phyloP scores from a whole-genome alignment of 2,797 vertebrate species.

The Harpagifer antarcticus region DNA sequence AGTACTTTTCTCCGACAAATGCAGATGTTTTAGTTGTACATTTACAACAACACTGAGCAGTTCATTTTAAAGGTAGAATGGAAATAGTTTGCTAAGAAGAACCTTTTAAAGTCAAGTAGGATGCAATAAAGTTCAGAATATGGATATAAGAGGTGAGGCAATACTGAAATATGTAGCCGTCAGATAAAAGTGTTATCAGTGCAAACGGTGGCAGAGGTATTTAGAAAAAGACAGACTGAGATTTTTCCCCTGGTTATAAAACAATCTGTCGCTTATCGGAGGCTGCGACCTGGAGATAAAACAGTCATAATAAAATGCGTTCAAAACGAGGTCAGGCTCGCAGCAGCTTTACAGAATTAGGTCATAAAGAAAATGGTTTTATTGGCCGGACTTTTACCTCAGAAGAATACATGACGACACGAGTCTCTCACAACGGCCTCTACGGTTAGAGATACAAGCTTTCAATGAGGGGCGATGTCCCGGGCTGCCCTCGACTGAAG shows the following conservation, averaged over 20 bases:
- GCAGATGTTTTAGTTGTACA: too few species aligned
- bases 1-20: too few species aligned
- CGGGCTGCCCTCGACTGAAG: too few species aligned
- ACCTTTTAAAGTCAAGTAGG: not conserved
- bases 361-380: too few species aligned
- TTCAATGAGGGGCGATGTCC: too few species aligned
- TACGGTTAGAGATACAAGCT: too few species aligned
- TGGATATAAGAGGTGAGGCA: not conserved
- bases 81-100: too few species aligned
- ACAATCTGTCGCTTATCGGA: not conserved
- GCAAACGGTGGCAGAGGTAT: constrained; percentile 22
- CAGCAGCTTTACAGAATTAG: too few species aligned
- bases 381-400: too few species aligned
- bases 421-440: too few species aligned
- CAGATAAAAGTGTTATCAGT: constrained; percentile 24
- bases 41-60: not conserved
- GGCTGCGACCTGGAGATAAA: not conserved
- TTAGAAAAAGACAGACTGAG: not conserved
- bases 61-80: not conserved
- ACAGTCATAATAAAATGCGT: not conserved
- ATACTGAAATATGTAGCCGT: not conserved
- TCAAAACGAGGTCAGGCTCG: not conserved
- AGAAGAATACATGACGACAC: too few species aligned
- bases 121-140: not conserved
- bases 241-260: constrained; percentile 9